Percentiles rank a stretch among this genome's conserved stretches.
Conservation (phyloP, 1,140 invertebrate species). For the Penaeus chinensis region DNA sequence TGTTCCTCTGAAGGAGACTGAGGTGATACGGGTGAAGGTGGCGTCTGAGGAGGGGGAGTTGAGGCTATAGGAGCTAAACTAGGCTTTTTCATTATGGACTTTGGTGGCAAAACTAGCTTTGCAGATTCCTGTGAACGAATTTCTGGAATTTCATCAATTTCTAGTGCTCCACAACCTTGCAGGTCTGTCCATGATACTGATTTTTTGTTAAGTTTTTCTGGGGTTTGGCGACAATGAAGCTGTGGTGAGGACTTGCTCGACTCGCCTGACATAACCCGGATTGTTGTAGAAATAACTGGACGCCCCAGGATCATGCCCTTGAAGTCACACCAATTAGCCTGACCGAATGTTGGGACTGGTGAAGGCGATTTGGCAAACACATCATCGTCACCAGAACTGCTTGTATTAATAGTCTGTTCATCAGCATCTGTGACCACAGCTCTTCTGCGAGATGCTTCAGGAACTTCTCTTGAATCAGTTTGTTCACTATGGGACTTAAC, state of each 20-base stretch:
- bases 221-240: slow-evolving; percentile 14
- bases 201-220: slow-evolving; percentile 37
- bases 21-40: slow-evolving; percentile 8
- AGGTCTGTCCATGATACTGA: slow-evolving; percentile 57
- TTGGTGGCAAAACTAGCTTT: not conserved
- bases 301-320: slow-evolving; percentile 49
- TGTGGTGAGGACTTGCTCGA: slow-evolving; percentile 53
- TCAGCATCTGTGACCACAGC: not conserved
- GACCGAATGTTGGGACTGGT: slow-evolving; percentile 27
- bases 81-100: slow-evolving; percentile 57
- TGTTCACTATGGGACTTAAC: not conserved
- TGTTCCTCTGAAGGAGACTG: not conserved
- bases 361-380: slow-evolving; percentile 36
- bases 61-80: slow-evolving; percentile 43
- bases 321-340: slow-evolving; percentile 40
- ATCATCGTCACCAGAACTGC: slow-evolving; percentile 33
- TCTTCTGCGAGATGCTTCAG: not conserved
- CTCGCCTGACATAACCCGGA: slow-evolving; percentile 17
- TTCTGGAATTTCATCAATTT: slow-evolving; percentile 30
- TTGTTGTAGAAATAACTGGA: slow-evolving; percentile 8
- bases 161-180: slow-evolving; percentile 47
- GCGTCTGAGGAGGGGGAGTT: slow-evolving; percentile 41
- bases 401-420: not conserved
- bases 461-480: not conserved
- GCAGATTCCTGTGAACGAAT: not conserved